Evolutionary conservation across 2,888 invertebrate genomes (phyloP).

Genomic region (Tupiocoris notatus): DNA sequence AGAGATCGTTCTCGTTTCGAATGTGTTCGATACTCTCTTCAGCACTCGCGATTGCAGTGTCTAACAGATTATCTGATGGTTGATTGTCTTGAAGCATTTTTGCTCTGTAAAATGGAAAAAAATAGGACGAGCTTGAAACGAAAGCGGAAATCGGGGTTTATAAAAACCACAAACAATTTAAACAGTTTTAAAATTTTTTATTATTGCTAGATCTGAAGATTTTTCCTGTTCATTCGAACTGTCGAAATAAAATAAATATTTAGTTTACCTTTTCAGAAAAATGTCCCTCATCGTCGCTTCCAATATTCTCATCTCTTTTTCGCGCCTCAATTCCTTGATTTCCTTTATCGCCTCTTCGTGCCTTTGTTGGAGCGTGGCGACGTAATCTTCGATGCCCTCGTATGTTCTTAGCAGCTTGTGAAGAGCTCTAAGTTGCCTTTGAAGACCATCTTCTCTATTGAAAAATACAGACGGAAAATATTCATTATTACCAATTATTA

Average conservation of each 20-base stretch:
- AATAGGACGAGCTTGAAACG: neutral
- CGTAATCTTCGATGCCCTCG: constrained; percentile 20
- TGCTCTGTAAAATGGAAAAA: neutral
- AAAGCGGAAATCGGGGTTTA: too few species aligned
- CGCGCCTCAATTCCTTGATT: constrained; percentile 1
- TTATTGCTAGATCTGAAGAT: too few species aligned
- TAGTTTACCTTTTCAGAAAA: constrained; percentile 18
- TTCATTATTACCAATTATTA: too few species aligned
- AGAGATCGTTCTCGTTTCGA: constrained; percentile 10
- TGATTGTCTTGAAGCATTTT: constrained; percentile 1
- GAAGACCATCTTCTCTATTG: constrained; percentile 15
- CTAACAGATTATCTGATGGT: neutral
- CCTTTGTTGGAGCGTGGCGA: constrained; percentile 4
- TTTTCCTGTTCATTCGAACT: too few species aligned
- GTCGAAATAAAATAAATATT: too few species aligned
- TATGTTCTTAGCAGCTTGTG: constrained; percentile 12
- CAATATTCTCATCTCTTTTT: constrained; percentile 10
- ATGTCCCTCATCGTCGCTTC: constrained; percentile 19
- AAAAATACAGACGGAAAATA: too few species aligned
- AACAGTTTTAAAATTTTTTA: too few species aligned
- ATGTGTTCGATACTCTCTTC: neutral
- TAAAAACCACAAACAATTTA: too few species aligned
- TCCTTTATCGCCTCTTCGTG: constrained; percentile 7
- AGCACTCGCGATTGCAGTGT: neutral
- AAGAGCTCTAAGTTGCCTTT: neutral